These are phyloP conservation scores for Nothocercus nigrocapillus DNA, from an alignment of 2,113 vertebrate species.

Conservation along the genomic window DNA sequence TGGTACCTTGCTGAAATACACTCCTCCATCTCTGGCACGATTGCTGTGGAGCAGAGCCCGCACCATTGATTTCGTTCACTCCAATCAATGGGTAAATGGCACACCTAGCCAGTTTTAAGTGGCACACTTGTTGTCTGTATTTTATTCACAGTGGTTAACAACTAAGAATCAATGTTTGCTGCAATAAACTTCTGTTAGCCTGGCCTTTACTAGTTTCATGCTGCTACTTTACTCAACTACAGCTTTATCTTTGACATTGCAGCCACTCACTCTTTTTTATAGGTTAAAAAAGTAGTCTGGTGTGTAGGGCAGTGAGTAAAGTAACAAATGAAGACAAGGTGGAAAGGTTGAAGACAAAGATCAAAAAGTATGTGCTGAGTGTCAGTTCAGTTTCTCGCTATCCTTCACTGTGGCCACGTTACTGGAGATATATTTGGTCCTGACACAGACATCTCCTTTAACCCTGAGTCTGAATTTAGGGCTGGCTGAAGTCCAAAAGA, in stretches of 20 bases:
- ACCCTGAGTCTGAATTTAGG: background rate
- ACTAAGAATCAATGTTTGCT: background rate
- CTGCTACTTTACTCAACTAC: fast-evolving
- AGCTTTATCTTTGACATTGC: background rate
- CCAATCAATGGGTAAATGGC: constrained; percentile 6
- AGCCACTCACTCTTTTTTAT: background rate
- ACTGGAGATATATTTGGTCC: background rate
- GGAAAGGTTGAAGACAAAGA: background rate
- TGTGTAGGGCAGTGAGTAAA: background rate
- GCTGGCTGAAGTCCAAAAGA: background rate
- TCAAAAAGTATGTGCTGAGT: background rate
- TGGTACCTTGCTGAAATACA: background rate
- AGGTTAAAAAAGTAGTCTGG: background rate
- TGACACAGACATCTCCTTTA: fast-evolving
- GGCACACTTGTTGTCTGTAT: background rate
- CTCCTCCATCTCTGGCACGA: background rate
- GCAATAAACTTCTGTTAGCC: background rate
- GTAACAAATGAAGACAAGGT: background rate
- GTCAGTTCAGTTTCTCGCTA: background rate
- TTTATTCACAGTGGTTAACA: background rate
- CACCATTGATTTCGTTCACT: background rate
- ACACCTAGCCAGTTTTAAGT: background rate
- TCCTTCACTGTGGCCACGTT: background rate
- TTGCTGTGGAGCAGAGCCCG: background rate
- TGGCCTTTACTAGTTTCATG: background rate